Percentiles rank a stretch among this genome's conserved stretches.
Conservation (phyloP, 1,140 invertebrate genomes). For the Panonychus citri region DNA sequence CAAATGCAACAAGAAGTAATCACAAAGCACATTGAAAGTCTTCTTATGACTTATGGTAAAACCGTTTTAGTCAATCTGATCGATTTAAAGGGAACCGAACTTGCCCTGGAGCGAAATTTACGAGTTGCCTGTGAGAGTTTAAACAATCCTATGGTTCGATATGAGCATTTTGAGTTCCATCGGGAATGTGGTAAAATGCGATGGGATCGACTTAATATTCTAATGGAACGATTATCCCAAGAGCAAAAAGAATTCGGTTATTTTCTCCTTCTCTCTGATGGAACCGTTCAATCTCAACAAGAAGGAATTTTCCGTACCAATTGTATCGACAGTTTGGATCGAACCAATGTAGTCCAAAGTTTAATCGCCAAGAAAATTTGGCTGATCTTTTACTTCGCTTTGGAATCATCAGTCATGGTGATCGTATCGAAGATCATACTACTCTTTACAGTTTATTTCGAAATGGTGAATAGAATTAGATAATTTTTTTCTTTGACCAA, state of each 20-base stretch:
- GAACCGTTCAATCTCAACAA: slow-evolving; percentile 44
- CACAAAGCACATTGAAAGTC: slow-evolving; percentile 51
- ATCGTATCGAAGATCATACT: slow-evolving; percentile 36
- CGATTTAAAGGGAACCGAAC: slow-evolving; percentile 68
- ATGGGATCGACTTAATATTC: slow-evolving; percentile 67
- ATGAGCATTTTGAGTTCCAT: slow-evolving; percentile 96
- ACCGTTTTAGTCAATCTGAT: slow-evolving; percentile 79
- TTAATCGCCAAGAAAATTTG: slow-evolving; percentile 67
- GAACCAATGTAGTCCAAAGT: slow-evolving; percentile 97
- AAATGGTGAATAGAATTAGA: slow-evolving; percentile 24
- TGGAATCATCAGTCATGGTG: slow-evolving; percentile 35
- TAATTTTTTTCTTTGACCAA: background rate
- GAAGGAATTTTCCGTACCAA: slow-evolving; percentile 85
- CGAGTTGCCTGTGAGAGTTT: slow-evolving; percentile 27
- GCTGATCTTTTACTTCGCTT: slow-evolving; percentile 41
- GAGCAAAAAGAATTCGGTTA: slow-evolving; percentile 68
- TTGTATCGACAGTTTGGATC: slow-evolving; percentile 93
- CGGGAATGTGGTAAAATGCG: slow-evolving; percentile 84
- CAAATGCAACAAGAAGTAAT: slow-evolving; percentile 51
- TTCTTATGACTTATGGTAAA: slow-evolving; percentile 56
- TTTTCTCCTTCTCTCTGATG: slow-evolving; percentile 52
- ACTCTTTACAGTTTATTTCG: slow-evolving; percentile 51
- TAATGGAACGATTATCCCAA: slow-evolving; percentile 58
- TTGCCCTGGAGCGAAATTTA: slow-evolving; percentile 50
- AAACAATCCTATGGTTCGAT: slow-evolving; percentile 20